Evolutionary conservation across 2,797 vertebrate genomes (phyloP).

Genomic region (Falco peregrinus): DNA sequence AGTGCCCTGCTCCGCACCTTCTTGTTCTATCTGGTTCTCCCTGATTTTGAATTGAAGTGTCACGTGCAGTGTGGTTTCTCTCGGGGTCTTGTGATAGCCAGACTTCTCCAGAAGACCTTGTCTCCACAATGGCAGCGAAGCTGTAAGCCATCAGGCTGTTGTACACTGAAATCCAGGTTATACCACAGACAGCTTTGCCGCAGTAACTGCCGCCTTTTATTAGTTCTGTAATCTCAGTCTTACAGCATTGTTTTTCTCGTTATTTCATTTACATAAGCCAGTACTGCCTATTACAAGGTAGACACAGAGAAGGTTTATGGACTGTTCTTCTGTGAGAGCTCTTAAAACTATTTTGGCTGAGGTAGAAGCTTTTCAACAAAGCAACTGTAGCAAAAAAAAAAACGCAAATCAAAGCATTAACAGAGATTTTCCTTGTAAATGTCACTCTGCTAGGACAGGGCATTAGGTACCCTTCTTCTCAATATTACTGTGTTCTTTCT

Average conservation of each 20-base stretch:
- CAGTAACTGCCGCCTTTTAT: background rate
- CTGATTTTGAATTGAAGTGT: background rate
- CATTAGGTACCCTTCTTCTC: background rate
- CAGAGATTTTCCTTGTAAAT: background rate
- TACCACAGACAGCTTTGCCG: background rate
- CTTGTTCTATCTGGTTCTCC: background rate
- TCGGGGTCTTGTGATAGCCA: background rate
- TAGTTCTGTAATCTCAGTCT: background rate
- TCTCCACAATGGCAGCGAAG: background rate
- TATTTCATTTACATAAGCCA: background rate
- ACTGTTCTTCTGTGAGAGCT: background rate
- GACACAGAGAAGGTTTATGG: background rate
- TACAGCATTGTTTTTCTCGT: background rate
- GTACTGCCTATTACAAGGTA: background rate
- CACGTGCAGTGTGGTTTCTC: background rate
- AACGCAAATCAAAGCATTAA: background rate
- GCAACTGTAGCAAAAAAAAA: background rate
- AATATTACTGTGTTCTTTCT: background rate
- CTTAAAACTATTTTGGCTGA: background rate
- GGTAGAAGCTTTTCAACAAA: background rate
- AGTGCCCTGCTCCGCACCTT: background rate
- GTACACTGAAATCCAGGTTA: background rate
- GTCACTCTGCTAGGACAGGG: background rate
- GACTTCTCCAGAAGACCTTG: background rate
- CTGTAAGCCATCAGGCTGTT: background rate